Base-by-base conservation (phyloP, 1,140 invertebrate genomes). In the Drosophila tropicalis region DNA sequence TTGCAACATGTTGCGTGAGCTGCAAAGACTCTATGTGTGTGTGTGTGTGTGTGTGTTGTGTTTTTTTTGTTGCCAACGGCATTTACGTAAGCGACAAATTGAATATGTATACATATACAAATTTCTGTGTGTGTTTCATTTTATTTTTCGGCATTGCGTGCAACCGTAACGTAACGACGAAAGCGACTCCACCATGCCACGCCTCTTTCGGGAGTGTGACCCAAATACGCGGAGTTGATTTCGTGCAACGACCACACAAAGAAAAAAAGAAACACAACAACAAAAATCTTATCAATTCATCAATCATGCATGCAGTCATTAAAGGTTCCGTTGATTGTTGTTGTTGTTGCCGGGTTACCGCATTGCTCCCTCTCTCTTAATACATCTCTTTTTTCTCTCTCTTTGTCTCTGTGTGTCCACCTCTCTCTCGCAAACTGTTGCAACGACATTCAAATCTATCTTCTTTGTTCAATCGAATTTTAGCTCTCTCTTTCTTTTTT, bases 261-360 rank as follows among this genome's bases (percentile, higher is more conserved):
- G 60, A 36, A 32, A 54, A 62, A 62, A 29, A 32, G 34, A 40
- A 65, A 41, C 25, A 29, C 1, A 29, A 5, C 29, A 57, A 60
- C 36, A 63, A 65, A 76, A 85, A 81, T 85, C 81, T 85, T 85
- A 86, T 85, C 81, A 85, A 85, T 85, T 85, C 81, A 85, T 86
- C 81, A 85, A 84, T 85, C 81, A 85, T 85, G 81, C 82, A 86
- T 85, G 81, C 81, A 86, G 81, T 75, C 81, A 85, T 85, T 85
- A 86, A 85, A 78, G 68, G 82, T 76, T 76, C 57, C 57, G 40
- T 62, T 61, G 58, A 57, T 62, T 67, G 77, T 62, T 80, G 51
- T 60, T 79, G 25, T 72, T 63, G 72, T 80, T 69, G 72, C 54
- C 44, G 57, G 65, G 74, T 77, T 77, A 77, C 73, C 70, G 64